Conservation (phyloP, 2,113 vertebrate genomes). For the Taurulus bubalis region DNA sequence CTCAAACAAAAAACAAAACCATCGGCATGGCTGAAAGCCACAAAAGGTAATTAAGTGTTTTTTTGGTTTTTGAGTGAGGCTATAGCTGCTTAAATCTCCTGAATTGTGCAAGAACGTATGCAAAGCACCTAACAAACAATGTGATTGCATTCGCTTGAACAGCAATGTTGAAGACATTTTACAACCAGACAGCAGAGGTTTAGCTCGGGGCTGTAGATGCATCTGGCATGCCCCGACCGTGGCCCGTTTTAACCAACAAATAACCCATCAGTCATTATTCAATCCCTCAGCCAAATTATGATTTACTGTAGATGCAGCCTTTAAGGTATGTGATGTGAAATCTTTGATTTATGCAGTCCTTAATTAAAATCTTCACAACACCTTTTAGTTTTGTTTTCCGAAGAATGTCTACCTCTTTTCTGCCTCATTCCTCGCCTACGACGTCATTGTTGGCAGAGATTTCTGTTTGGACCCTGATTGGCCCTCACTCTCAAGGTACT, state of each 20-base stretch:
- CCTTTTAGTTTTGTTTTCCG: slow-evolving; percentile 63
- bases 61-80: too few species aligned
- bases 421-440: slow-evolving; percentile 34
- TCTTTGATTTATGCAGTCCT: slow-evolving; percentile 74
- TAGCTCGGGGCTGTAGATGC: slow-evolving; percentile 48
- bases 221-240: slow-evolving; percentile 43
- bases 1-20: background rate
- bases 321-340: slow-evolving; percentile 43
- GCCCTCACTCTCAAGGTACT: slow-evolving; percentile 38
- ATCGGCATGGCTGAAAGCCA: background rate
- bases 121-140: background rate
- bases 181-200: slow-evolving; percentile 35
- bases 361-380: slow-evolving; percentile 60
- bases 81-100: background rate
- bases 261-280: slow-evolving; percentile 54
- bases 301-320: slow-evolving; percentile 50
- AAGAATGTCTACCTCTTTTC: slow-evolving; percentile 54
- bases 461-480: slow-evolving; percentile 53
- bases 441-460: slow-evolving; percentile 56
- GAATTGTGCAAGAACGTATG: background rate
- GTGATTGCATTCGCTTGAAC: background rate
- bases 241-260: slow-evolving; percentile 56
- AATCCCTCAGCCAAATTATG: slow-evolving; percentile 43
- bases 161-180: slow-evolving; percentile 31
- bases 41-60: background rate